These are phyloP conservation scores for Temnothorax unifasciatus DNA, from an alignment of 2,888 invertebrate species.

Conservation along the genomic window DNA sequence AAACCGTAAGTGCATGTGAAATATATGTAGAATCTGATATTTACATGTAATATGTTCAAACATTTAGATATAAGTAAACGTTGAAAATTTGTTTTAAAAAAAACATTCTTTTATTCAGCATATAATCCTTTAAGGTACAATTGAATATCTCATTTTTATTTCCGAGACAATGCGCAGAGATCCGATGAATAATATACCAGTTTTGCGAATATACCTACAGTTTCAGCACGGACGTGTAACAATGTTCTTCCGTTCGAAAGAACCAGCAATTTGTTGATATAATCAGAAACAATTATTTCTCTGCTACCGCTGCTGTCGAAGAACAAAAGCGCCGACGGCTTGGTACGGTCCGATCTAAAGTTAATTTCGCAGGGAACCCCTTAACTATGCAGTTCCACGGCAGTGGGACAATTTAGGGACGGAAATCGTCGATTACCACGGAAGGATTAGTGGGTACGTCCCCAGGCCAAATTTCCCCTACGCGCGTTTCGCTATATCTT, in stretches of 20 bases:
- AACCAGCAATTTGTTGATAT: slow-evolving; percentile 62
- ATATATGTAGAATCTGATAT: slow-evolving; percentile 34
- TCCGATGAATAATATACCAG: not conserved
- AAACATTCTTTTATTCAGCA: not conserved
- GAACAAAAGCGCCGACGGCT: slow-evolving; percentile 69
- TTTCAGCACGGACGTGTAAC: slow-evolving; percentile 9
- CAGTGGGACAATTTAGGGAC: slow-evolving; percentile 76
- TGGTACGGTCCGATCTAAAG: slow-evolving; percentile 51
- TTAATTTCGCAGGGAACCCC: slow-evolving; percentile 60
- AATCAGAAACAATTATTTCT: slow-evolving; percentile 76
- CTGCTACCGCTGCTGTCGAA: slow-evolving; percentile 41
- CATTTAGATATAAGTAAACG: not conserved
- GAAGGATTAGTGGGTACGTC: slow-evolving; percentile 80
- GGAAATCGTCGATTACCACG: slow-evolving; percentile 82
- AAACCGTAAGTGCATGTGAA: slow-evolving; percentile 49
- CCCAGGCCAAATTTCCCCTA: slow-evolving; percentile 73
- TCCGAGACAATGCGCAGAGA: not conserved
- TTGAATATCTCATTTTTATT: slow-evolving; percentile 10
- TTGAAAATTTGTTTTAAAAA: not conserved
- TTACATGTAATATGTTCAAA: not conserved
- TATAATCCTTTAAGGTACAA: not conserved
- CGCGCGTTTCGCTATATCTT: slow-evolving; percentile 68
- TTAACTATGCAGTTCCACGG: slow-evolving; percentile 53
- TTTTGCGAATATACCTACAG: not conserved
- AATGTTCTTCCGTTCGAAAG: slow-evolving; percentile 9